These are phyloP conservation scores for Zaprionus tsacasi DNA, from an alignment of 1,140 invertebrate genomes.

Conservation along the genomic window DNA sequence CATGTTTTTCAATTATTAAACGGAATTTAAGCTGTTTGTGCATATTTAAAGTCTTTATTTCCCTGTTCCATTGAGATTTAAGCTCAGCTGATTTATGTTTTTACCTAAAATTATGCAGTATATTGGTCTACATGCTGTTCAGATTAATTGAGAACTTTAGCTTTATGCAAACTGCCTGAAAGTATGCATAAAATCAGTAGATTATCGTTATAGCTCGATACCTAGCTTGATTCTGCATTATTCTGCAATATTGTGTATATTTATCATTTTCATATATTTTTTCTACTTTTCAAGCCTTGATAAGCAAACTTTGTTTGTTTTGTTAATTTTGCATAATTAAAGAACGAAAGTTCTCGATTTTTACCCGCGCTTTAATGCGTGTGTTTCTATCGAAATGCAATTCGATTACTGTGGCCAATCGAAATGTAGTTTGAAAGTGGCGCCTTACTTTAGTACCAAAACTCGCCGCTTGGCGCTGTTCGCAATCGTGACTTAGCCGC, in stretches of 20 bases:
- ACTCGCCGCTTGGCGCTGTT: neutral
- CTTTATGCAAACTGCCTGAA: neutral
- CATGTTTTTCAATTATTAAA: neutral
- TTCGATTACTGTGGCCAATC: neutral
- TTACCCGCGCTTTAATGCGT: neutral
- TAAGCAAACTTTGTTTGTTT: too few species aligned
- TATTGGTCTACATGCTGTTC: neutral
- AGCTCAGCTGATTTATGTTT: neutral
- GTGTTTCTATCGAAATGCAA: neutral
- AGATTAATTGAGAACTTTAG: neutral
- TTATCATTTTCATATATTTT: too few species aligned
- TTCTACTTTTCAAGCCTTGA: too few species aligned
- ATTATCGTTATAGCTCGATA: too few species aligned
- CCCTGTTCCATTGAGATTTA: too few species aligned
- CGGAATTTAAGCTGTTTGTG: neutral
- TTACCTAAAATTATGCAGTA: constrained; percentile 18
- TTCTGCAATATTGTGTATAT: too few species aligned
- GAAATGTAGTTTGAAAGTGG: neutral
- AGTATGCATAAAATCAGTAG: neutral
- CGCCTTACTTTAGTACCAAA: neutral
- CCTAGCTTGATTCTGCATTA: too few species aligned
- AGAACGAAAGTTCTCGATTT: too few species aligned
- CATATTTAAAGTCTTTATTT: too few species aligned
- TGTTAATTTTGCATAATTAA: too few species aligned
- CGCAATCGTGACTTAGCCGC: constrained; percentile 19